phyloP scores from a whole-genome alignment of 2,797 vertebrate species.

The Hyperoplus immaculatus region DNA sequence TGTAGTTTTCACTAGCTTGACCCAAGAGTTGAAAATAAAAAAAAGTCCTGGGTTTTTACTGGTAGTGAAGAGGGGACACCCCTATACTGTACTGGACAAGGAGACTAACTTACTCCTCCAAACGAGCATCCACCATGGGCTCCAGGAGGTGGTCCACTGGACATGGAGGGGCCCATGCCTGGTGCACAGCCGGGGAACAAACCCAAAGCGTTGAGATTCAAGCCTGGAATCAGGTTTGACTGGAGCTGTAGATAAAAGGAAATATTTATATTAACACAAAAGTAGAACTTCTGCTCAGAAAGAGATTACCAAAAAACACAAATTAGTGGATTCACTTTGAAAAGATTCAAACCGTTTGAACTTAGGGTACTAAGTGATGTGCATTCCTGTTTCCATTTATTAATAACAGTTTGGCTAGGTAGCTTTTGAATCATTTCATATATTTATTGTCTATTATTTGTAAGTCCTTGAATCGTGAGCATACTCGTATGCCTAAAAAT shows the following conservation, averaged over 20 bases:
- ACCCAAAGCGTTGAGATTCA: constrained; percentile 98
- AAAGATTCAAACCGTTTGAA: neutral
- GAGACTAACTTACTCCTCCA: constrained; percentile 90
- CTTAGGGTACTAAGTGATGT: neutral
- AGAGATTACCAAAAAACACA: neutral
- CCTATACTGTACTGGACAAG: too few relatives aligned
- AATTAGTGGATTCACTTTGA: neutral
- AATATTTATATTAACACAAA: constrained; percentile 8
- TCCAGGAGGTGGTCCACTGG: constrained; percentile 90
- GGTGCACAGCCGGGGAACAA: constrained; percentile 94
- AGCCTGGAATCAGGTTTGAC: constrained; percentile 98
- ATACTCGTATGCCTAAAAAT: neutral
- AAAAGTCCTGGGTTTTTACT: constrained; percentile 1
- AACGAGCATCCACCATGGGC: constrained; percentile 91
- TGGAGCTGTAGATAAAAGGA: constrained; percentile 88
- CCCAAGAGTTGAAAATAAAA: constrained; percentile 1
- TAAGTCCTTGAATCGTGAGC: neutral
- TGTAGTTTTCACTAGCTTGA: constrained; percentile 19
- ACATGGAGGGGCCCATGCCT: constrained; percentile 93
- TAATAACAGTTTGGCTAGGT: neutral
- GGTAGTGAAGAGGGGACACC: neutral
- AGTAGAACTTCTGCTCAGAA: neutral
- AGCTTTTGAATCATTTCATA: neutral
- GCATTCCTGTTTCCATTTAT: neutral
- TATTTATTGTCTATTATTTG: neutral